phyloP scores from a whole-genome alignment of 2,113 vertebrate species.

The Hemicordylus capensis region DNA sequence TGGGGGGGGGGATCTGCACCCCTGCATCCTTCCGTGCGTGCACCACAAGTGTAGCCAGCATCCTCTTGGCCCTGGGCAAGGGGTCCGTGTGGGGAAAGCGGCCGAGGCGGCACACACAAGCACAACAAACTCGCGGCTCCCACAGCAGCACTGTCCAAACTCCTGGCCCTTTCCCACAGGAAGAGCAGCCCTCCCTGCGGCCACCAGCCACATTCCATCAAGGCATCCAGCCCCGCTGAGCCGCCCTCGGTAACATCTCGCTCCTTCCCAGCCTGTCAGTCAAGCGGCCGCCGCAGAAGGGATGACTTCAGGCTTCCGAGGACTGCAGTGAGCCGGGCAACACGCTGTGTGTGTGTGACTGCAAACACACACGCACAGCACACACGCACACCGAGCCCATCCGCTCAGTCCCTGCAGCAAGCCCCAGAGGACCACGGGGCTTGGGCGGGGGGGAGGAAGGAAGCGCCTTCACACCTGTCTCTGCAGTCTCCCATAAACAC shows the following conservation, averaged over 20 bases:
- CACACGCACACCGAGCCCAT: neutral
- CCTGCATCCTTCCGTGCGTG: too few relatives aligned
- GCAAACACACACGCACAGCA: neutral
- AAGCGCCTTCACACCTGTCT: neutral
- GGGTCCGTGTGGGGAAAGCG: too few relatives aligned
- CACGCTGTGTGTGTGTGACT: neutral
- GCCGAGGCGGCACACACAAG: neutral
- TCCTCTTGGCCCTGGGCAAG: neutral
- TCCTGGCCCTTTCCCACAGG: neutral
- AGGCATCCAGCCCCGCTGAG: neutral
- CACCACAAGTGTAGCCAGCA: neutral
- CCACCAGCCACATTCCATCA: neutral
- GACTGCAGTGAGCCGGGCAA: constrained; percentile 7
- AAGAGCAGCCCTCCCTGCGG: neutral
- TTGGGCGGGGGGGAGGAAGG: too few relatives aligned
- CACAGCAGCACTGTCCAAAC: neutral
- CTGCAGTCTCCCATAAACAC: neutral
- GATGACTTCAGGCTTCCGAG: neutral
- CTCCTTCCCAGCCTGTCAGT: neutral
- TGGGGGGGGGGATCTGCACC: too few relatives aligned
- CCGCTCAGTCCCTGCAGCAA: neutral
- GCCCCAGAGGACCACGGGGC: neutral
- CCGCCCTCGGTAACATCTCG: too few relatives aligned
- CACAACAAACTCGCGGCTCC: too few relatives aligned
- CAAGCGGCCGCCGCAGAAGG: constrained; percentile 1